Evolutionary conservation across 2,888 invertebrate genomes (phyloP).

Genomic region (Erebia epiphron): DNA sequence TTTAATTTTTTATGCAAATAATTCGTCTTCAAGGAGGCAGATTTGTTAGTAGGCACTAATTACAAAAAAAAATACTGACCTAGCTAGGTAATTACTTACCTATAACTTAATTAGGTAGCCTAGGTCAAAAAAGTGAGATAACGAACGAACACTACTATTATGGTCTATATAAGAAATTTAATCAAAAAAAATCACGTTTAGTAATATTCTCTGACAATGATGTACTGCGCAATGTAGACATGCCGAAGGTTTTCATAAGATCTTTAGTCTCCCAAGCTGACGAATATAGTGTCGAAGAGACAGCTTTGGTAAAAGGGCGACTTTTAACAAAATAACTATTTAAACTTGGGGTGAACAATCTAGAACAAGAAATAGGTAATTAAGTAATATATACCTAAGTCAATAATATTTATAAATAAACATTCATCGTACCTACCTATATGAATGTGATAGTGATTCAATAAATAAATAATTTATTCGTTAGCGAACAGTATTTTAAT

Average conservation of each 20-base stretch:
- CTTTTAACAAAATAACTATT: background rate
- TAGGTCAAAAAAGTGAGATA: background rate
- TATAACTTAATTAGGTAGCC: background rate
- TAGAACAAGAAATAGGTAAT: slow-evolving; percentile 5
- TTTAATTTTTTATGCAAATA: background rate
- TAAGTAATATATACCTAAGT: background rate
- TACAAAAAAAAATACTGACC: too few species aligned
- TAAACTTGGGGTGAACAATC: slow-evolving; percentile 15
- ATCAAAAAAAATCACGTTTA: slow-evolving; percentile 23
- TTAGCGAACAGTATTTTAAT: too few species aligned
- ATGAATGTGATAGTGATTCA: too few species aligned
- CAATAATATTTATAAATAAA: too few species aligned
- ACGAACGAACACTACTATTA: slow-evolving; percentile 59
- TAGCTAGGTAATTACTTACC: background rate
- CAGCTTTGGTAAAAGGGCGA: slow-evolving; percentile 7
- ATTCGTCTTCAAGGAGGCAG: too few species aligned
- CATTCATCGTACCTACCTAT: too few species aligned
- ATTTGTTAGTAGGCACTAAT: too few species aligned
- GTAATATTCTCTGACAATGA: slow-evolving; percentile 22
- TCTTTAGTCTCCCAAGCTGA: slow-evolving; percentile 46
- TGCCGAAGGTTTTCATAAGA: slow-evolving; percentile 51
- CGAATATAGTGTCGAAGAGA: background rate
- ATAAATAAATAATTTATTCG: too few species aligned
- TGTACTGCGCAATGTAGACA: slow-evolving; percentile 41
- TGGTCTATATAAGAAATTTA: slow-evolving; percentile 39